Conservation (phyloP, 2,888 invertebrate genomes). For the Cataglyphis rosenhaueri region DNA sequence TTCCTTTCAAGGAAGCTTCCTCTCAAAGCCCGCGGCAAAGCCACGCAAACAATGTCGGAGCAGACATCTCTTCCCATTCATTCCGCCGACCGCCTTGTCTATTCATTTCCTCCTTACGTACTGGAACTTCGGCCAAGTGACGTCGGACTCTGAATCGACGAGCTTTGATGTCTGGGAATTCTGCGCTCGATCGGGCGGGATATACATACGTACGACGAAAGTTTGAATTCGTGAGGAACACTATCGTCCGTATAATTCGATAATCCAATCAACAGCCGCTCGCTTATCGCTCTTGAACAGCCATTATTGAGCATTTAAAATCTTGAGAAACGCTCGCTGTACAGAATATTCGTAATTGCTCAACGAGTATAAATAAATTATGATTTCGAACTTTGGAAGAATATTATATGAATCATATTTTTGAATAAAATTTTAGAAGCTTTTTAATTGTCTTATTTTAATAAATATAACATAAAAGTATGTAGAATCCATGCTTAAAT, state of each 20-base stretch:
- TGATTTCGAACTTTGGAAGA: background rate
- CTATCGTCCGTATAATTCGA: slow-evolving; percentile 29
- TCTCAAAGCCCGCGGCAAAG: slow-evolving; percentile 27
- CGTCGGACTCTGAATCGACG: slow-evolving; percentile 24
- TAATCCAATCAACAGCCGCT: slow-evolving; percentile 16
- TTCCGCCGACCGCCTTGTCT: slow-evolving; percentile 30
- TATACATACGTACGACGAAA: slow-evolving; percentile 9
- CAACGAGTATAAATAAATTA: background rate
- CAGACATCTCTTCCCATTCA: slow-evolving; percentile 43
- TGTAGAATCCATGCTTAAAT: background rate
- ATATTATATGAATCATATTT: background rate
- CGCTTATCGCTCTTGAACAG: background rate
- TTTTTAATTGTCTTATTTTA: background rate
- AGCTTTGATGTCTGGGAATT: slow-evolving; percentile 53
- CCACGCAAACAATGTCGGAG: slow-evolving; percentile 43
- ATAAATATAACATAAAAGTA: background rate
- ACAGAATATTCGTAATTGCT: background rate
- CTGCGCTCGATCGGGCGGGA: slow-evolving; percentile 3
- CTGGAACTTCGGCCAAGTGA: slow-evolving; percentile 38
- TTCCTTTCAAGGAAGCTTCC: slow-evolving; percentile 20
- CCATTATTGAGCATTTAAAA: slow-evolving; percentile 34
- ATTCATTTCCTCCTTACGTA: slow-evolving; percentile 48
- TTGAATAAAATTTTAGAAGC: background rate
- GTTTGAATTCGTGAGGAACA: slow-evolving; percentile 26
- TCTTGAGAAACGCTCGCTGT: slow-evolving; percentile 4